Percentiles rank a stretch among this genome's conserved stretches.
Conservation (phyloP, 2,113 vertebrate genomes). For the Emydocephalus ijimae region DNA sequence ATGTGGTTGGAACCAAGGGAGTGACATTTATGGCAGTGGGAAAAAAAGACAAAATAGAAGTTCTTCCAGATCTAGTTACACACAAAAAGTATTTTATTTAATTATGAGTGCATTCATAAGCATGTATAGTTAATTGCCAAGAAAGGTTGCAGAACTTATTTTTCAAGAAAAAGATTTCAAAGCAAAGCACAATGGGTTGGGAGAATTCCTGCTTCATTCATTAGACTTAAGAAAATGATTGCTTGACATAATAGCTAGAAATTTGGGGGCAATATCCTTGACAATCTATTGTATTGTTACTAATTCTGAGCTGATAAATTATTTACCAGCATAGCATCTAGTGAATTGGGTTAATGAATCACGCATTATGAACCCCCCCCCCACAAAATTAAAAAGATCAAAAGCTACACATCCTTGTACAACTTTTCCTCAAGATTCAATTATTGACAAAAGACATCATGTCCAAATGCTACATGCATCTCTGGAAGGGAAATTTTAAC, state of each 20-base stretch:
- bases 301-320: neutral
- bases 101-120: neutral
- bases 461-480: neutral
- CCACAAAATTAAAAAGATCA: neutral
- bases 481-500: neutral
- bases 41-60: neutral
- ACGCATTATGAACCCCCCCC: neutral
- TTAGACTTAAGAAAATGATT: neutral
- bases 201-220: neutral
- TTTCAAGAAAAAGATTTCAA: neutral
- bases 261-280: neutral
- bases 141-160: neutral
- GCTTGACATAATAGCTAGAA: neutral
- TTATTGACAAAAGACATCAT: neutral
- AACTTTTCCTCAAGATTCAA: neutral
- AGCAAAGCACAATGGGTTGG: neutral
- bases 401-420: neutral
- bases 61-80: neutral
- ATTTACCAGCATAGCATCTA: neutral
- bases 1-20: neutral
- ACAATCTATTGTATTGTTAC: neutral
- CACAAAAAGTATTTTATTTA: neutral
- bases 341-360: neutral
- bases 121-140: neutral
- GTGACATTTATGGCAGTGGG: neutral